A percentile compares a stretch with the other conserved stretches of the same genome.
Evolutionary conservation across 2,888 invertebrate species (phyloP).

Genomic region (Craniophora ligustri): DNA sequence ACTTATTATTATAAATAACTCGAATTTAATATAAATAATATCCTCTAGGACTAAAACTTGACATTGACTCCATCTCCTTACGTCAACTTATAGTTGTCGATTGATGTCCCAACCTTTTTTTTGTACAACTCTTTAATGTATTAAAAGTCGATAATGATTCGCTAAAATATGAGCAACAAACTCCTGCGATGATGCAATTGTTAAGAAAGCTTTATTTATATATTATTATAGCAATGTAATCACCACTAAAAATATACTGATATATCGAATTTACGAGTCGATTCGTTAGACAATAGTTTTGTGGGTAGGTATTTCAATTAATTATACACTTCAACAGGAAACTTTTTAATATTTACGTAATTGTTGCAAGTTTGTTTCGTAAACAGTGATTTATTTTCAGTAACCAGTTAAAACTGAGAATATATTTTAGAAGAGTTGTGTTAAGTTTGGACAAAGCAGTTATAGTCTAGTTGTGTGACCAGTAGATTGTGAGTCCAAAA

Average conservation of each 20-base stretch:
- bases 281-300: conserved; percentile 1
- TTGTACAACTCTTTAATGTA: conserved; percentile 15
- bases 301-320: background rate
- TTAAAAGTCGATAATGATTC: conserved; percentile 6
- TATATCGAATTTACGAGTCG: background rate
- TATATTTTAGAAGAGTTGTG: background rate
- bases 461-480: no score
- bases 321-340: background rate
- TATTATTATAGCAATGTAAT: conserved; percentile 21
- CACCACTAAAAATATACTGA: conserved; percentile 23
- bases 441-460: background rate
- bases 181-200: conserved; percentile 37
- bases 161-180: conserved; percentile 37
- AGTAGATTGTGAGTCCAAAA: no score
- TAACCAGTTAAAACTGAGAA: background rate
- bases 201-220: conserved; percentile 31
- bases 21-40: no score
- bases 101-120: background rate
- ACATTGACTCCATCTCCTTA: no score
- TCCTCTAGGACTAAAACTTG: no score
- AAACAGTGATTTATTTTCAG: background rate
- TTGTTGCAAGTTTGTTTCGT: background rate
- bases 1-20: no score
- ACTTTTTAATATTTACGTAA: background rate
- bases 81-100: no score